Evolutionary conservation across 2,113 vertebrate genomes (phyloP), one percentile per base, ranked within the genome.

Genomic region (Chitala chitala): DNA sequence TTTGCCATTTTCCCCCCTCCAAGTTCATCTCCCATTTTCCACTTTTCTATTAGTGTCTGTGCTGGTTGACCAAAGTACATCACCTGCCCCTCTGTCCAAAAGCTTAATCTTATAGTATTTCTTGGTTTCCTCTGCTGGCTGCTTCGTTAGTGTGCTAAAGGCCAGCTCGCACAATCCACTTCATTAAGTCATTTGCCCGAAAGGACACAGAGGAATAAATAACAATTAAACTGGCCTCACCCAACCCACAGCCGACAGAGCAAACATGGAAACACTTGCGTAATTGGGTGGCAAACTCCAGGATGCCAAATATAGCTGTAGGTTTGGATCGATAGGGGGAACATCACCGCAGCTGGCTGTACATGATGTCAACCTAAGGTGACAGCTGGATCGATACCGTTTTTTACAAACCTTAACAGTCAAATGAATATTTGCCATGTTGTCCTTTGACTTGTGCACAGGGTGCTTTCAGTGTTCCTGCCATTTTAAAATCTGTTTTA

Each of bases 371-470:
- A 68, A 29, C 40, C 38, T 22, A 48, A 26, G 64, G 24, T 12
- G 22, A 48, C 38, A 31, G 64, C 20, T 42, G 10, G 40, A 68
- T 68, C 64, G 24, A 46, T 46, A 46, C 15, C n/a, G 46, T 68
- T 46, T 68, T 48, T 68, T 46, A 68, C 24, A 68, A 31, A 68
- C 44, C 42, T 68, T 22, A 46, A 44, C 64, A 46, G 3, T 68
- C 38, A 1, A 13, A 42, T 9, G 13, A 68, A 20, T 68, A 42
- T 46, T 68, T 68, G 9, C 6, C n/a, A 17, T 56, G 36, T 55
- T 56, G 54, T 55, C 53, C 26, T 26, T 33, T 42, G 38, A 68
- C 46, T 44, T 5, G 76, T 72, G 55, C 33, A n/a, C 5, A 77
- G 59, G 38, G 15, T 40, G 38, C 63, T 74, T 71, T 78, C 61